Percentiles rank a stretch among this genome's conserved stretches.
These are phyloP conservation scores for Tetramorium alpestre DNA, from an alignment of 1,140 invertebrate species.

Conservation along the genomic window DNA sequence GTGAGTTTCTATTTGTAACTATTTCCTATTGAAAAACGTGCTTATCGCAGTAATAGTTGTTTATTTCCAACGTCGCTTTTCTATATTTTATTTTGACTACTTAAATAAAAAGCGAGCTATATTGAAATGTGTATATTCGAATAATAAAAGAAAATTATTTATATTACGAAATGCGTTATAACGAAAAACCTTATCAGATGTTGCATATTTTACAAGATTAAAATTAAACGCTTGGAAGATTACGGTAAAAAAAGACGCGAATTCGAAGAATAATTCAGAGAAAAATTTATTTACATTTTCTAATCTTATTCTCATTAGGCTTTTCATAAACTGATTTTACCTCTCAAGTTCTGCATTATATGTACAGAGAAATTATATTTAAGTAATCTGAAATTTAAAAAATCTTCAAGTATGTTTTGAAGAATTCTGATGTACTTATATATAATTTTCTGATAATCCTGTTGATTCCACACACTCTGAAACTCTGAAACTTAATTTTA, in stretches of 20 bases:
- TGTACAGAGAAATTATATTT: not conserved
- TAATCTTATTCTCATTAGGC: not conserved
- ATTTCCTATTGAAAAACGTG: not conserved
- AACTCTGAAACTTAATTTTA: not conserved
- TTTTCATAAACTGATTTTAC: not conserved
- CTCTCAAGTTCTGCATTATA: not conserved
- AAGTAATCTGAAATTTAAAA: not conserved
- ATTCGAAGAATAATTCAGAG: not conserved
- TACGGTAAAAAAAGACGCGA: not conserved
- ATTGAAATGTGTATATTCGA: not conserved
- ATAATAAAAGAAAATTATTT: not conserved
- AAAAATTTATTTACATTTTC: slow-evolving; percentile 16
- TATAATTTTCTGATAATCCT: not conserved
- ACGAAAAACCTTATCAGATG: not conserved
- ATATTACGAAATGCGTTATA: not conserved
- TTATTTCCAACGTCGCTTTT: not conserved
- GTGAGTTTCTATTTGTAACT: not conserved
- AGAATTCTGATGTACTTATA: not conserved
- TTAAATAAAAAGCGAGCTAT: not conserved
- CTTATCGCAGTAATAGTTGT: not conserved
- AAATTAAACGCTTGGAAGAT: not conserved
- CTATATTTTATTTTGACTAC: not conserved
- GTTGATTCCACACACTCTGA: not conserved
- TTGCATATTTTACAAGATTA: not conserved
- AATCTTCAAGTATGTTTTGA: not conserved